Evolutionary conservation across 2,888 invertebrate genomes (phyloP).

Genomic region (Conops quadrifasciatus): DNA sequence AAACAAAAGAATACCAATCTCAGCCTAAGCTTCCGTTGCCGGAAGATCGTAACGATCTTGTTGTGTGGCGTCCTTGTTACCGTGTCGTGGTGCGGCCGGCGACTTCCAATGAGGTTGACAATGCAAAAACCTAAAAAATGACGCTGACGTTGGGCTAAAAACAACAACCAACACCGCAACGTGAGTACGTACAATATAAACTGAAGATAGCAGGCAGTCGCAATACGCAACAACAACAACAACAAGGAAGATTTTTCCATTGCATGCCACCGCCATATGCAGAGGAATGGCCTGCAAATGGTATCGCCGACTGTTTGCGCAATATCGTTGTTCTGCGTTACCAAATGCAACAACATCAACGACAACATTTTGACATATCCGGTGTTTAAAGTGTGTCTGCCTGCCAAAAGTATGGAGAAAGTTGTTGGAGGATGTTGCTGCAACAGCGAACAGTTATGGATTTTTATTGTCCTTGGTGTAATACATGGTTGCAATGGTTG

Average conservation of each 20-base stretch:
- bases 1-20: conserved; percentile 17
- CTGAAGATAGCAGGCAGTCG: no score
- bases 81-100: not conserved
- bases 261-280: no score
- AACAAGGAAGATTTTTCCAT: no score
- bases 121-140: conserved; percentile 13
- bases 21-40: conserved; percentile 18
- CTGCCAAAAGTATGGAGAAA: not conserved
- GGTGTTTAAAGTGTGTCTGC: conserved; percentile 23
- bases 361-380: conserved; percentile 29
- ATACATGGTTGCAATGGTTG: not conserved
- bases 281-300: no score
- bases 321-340: no score
- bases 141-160: conserved; percentile 2
- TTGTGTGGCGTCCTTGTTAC: not conserved
- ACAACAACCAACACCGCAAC: not conserved
- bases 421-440: not conserved
- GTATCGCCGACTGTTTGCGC: no score
- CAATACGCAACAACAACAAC: not conserved
- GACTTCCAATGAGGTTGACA: conserved; percentile 29
- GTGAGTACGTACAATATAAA: no score
- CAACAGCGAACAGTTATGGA: conserved; percentile 23
- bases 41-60: conserved; percentile 7
- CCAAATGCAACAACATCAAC: conserved; percentile 9
- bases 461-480: no score